phyloP scores from a whole-genome alignment of 2,797 vertebrate species.

The Paramormyrops hopkinsi region DNA sequence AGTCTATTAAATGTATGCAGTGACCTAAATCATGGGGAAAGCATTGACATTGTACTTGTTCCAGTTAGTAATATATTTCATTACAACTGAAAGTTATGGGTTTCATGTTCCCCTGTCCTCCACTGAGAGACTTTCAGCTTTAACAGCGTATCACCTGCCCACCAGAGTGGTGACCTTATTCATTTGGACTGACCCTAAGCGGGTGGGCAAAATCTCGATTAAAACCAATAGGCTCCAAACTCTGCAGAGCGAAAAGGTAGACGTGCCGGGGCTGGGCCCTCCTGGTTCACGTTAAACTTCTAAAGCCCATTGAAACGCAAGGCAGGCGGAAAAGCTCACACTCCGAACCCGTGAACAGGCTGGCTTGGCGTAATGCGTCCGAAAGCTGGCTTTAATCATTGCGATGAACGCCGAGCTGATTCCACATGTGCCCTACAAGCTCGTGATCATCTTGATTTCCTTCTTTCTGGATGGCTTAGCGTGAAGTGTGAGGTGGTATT shows the following conservation, averaged over 20 bases:
- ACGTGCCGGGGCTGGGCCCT: too few species aligned
- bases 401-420: background rate
- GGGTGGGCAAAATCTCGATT: constrained; percentile 39
- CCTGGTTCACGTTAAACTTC: constrained; percentile 4
- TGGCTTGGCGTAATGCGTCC: background rate
- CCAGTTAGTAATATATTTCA: background rate
- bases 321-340: background rate
- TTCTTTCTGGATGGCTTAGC: background rate
- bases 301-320: background rate
- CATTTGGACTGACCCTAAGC: constrained; percentile 40
- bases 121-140: constrained; percentile 29
- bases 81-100: background rate
- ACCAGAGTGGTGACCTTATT: constrained; percentile 38
- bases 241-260: background rate
- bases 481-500: background rate
- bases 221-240: constrained; percentile 34
- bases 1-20: background rate
- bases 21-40: background rate
- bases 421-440: background rate
- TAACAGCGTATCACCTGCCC: constrained; percentile 34
- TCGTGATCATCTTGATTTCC: background rate
- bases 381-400: background rate
- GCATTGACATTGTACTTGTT: background rate
- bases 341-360: background rate
- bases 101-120: constrained; percentile 25